Evolutionary conservation across 2,113 vertebrate genomes (phyloP), one percentile per base, ranked within the genome.

Genomic region (Anguilla rostrata): DNA sequence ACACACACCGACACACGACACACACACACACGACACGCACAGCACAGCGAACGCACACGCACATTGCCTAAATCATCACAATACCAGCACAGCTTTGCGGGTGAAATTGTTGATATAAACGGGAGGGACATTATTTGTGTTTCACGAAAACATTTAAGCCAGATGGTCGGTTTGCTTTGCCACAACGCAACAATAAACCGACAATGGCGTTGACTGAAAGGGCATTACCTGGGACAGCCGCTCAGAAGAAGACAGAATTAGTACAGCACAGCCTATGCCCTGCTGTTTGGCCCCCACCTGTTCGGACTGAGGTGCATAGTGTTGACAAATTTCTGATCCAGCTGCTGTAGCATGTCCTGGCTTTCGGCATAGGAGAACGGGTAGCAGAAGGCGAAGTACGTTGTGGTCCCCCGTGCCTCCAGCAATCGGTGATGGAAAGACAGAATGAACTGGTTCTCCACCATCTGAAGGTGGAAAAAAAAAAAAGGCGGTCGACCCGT

Each of bases 361-460:
- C 97, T 96, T 93, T 99, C 97, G 0, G 91, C 92, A 91, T 99
- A 99, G 3, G 98, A 98, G 94, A 98, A 99, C 0, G 98, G 98
- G 92, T 96, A 99, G 90, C 98, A 99, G 95, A 99, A 99, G 90
- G 98, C 97, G 87, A 99, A 99, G 94, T 95, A 99, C 86, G 98
- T 97, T 90, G 96, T 97, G 83, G 97, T 94, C 2, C 97, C 97
- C 0, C 96, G 96, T 89, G 94, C 94, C 82, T 99, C 98, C 90
- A 95, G 88, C 85, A 99, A 96, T 81, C 98, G 98, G 88, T 99
- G 98, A 82, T 95, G 96, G 66, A 99, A 99, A 41, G 98, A 98
- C 57, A 99, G 94, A 84, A 98, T 94, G 83, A 99, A 99, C 93
- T 99, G 98, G 15, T 96, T 95, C 84, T 99, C 97, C 86, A 96